Base-by-base conservation (phyloP, 2,113 vertebrate species). In the Nymphicus hollandicus region DNA sequence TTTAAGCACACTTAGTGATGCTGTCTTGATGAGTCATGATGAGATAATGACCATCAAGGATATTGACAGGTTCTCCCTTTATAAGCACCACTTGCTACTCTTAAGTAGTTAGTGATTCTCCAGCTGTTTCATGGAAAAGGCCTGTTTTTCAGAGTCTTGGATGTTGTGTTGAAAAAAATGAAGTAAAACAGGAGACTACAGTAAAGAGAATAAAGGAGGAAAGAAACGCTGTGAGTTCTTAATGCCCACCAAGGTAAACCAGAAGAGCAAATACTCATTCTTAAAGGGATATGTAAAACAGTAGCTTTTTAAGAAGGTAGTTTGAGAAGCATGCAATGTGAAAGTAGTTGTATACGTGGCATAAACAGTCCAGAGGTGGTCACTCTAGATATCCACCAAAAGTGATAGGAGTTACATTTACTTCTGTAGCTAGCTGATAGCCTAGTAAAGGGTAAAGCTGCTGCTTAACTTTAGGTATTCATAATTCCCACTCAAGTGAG, bases 31-130 rank as follows among this genome's bases (percentile, higher is more conserved):
- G 98, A 99, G 98, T 93, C 98, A 98, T 0, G 53, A 98, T n/a
- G 97, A 99, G 93, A 98, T 98, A 96, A 98, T 98, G 81, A 98
- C 98, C 44, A 97, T 98, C 41, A 98, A 98, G 82, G 98, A 98
- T 93, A 98, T 98, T 65, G 98, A 98, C 76, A 96, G 98, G 97
- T 98, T 98, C 80, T 98, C 98, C 12, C 97, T 98, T 52, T 98
- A 96, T 85, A 98, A 98, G 86, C 98, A 98, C 95, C 98, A 98
- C 77, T 83, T 98, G 92, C 96, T 98, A 79, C 84, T 98, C 41
- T 41, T 12, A 41, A 41, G 41, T 14, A 41, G 86, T 98, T 98
- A 96, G 23, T 64, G 68, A 81, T 44, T 80, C 11, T 47, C 53
- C 35, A 49, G 3, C 13, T 64, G 10, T 31, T 68, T 39, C 61